phyloP scores from a whole-genome alignment of 2,113 vertebrate genomes.

The Ifrita kowaldi region DNA sequence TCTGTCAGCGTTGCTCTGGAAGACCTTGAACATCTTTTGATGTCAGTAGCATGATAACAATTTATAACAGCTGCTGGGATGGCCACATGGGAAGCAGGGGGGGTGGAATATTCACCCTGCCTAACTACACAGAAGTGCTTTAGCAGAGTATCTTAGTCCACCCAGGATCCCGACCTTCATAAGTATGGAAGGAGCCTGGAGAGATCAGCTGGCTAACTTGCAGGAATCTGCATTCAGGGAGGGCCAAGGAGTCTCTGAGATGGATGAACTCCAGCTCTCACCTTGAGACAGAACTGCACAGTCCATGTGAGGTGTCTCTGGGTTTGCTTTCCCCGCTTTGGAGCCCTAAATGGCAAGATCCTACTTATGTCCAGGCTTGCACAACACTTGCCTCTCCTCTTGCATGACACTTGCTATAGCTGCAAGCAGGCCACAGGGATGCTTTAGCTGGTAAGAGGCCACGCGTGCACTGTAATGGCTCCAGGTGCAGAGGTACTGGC shows the following conservation, averaged over 20 bases:
- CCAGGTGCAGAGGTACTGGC: background rate
- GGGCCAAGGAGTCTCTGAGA: background rate
- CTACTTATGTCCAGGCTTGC: background rate
- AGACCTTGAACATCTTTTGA: conserved; percentile 43
- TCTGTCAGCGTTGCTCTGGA: conserved; percentile 5
- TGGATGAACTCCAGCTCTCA: background rate
- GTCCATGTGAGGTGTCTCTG: background rate
- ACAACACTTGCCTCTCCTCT: background rate
- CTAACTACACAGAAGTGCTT: background rate
- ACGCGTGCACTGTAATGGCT: background rate
- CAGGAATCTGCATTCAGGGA: background rate
- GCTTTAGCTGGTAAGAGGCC: background rate
- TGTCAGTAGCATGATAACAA: background rate
- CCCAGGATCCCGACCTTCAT: background rate
- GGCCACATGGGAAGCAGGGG: background rate
- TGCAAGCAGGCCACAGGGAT: background rate
- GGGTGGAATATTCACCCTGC: background rate
- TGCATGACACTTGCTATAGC: background rate
- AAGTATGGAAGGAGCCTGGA: background rate
- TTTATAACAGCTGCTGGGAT: background rate
- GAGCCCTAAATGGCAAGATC: background rate
- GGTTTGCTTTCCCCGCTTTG: background rate
- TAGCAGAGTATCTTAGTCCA: background rate
- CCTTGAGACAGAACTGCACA: background rate
- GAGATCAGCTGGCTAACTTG: background rate